Conservation (phyloP, 2,888 invertebrate genomes). For the Baccha elongata region DNA sequence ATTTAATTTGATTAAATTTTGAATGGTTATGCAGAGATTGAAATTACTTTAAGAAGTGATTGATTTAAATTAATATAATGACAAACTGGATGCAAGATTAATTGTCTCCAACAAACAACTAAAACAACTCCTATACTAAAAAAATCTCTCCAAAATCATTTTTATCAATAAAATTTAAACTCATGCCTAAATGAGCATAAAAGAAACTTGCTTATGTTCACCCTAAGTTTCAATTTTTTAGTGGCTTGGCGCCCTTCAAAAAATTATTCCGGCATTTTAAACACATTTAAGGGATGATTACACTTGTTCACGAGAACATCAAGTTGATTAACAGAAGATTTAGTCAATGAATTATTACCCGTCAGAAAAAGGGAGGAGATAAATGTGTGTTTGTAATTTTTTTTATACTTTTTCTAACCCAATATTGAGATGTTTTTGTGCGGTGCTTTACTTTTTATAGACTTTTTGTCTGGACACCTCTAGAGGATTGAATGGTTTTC, state of each 20-base stretch:
- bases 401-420: conserved; percentile 3
- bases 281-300: conserved; percentile 75
- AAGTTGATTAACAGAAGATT: conserved; percentile 76
- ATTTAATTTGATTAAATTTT: conserved; percentile 79
- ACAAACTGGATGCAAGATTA: background rate
- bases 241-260: conserved; percentile 28
- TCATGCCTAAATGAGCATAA: conserved; percentile 56
- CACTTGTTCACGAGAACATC: conserved; percentile 76
- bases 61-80: conserved; percentile 54
- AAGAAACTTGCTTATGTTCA: conserved; percentile 8
- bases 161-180: conserved; percentile 33
- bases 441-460: conserved; percentile 54
- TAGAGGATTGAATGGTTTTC: conserved; percentile 45
- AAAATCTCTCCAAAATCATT: background rate
- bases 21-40: conserved; percentile 62
- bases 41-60: conserved; percentile 45
- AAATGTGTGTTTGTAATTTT: background rate
- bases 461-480: conserved; percentile 68
- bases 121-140: conserved; percentile 1
- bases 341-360: conserved; percentile 75
- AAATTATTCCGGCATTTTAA: conserved; percentile 71
- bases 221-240: too few relatives aligned
- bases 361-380: conserved; percentile 37
- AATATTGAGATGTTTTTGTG: conserved; percentile 57
- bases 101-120: too few relatives aligned